Evolutionary conservation across 64 coral and sea anemone genomes (phyloP).

Genomic region (Montipora efflorescens): DNA sequence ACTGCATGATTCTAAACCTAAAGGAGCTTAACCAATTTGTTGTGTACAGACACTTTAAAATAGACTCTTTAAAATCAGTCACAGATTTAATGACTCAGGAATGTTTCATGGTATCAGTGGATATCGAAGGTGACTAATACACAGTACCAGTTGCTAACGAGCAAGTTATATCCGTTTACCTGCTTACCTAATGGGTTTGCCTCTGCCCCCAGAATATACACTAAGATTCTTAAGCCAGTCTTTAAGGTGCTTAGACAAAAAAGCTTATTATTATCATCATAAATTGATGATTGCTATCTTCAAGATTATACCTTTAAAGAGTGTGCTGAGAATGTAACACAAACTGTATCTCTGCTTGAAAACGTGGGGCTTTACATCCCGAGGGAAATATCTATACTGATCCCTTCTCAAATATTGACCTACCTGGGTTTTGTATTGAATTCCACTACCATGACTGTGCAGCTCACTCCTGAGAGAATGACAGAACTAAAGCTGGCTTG

Average conservation of each 20-base stretch:
- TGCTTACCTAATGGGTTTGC: conserved; percentile 52
- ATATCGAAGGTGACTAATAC: conserved; percentile 28
- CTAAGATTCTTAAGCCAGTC: conserved; percentile 45
- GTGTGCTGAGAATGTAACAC: neutral
- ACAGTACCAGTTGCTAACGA: conserved; percentile 11
- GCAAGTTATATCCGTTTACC: conserved; percentile 60
- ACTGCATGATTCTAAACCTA: conserved; percentile 49
- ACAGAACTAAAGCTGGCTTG: neutral
- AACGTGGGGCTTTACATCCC: conserved; percentile 14
- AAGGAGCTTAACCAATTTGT: too few species aligned
- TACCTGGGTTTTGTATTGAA: conserved; percentile 23
- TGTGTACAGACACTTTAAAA: too few species aligned
- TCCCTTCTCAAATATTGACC: neutral
- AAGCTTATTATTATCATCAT: conserved; percentile 21
- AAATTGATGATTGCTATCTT: neutral
- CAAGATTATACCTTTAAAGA: neutral
- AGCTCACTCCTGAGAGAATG: too few species aligned
- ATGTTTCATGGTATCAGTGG: conserved; percentile 20
- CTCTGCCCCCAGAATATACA: conserved; percentile 26
- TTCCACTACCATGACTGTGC: too few species aligned
- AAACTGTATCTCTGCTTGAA: conserved; percentile 1
- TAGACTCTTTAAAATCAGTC: too few species aligned
- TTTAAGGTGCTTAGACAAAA: conserved; percentile 21
- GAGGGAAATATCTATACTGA: conserved; percentile 13
- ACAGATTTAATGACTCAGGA: conserved; percentile 5